Evolutionary conservation across 1,140 invertebrate genomes (phyloP).

Genomic region (Drosophila orena): DNA sequence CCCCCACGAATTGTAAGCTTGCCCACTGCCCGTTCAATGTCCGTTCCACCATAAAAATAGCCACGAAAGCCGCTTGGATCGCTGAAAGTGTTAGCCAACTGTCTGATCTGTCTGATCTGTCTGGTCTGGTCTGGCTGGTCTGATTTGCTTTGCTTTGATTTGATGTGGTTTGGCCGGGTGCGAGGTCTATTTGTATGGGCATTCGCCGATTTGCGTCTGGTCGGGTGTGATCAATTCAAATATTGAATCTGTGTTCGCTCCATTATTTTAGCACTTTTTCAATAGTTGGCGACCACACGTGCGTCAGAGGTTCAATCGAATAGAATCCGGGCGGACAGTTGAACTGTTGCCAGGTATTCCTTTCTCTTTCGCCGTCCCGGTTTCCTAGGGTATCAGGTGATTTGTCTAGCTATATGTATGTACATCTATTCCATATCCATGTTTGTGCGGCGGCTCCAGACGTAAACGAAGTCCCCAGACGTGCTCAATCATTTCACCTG

Average conservation of each 20-base stretch:
- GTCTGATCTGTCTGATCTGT: conserved; percentile 13
- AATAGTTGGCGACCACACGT: conserved; percentile 41
- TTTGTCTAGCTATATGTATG: conserved; percentile 25
- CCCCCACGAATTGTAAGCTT: conserved; percentile 29
- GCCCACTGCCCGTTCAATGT: conserved; percentile 62
- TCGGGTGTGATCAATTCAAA: conserved; percentile 53
- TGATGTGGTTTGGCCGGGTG: conserved; percentile 35
- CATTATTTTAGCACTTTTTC: conserved; percentile 55
- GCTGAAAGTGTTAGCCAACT: conserved; percentile 47
- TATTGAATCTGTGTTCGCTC: conserved; percentile 53
- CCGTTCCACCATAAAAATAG: conserved; percentile 72
- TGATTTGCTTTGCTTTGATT: neutral
- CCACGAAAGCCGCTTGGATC: conserved; percentile 58
- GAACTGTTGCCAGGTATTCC: conserved; percentile 50
- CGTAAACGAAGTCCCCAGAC: conserved; percentile 57
- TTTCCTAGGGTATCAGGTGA: conserved; percentile 53
- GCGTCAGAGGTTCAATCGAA: conserved; percentile 36
- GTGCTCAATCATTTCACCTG: conserved; percentile 72
- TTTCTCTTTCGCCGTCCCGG: conserved; percentile 30
- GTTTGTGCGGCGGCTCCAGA: conserved; percentile 25
- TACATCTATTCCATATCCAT: neutral
- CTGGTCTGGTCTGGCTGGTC: too few relatives aligned
- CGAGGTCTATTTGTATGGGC: conserved; percentile 19
- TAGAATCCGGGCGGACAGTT: conserved; percentile 14
- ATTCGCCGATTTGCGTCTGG: conserved; percentile 25